Evolutionary conservation across 2,888 invertebrate species (phyloP), one percentile per base, ranked within the genome.

Genomic region (Phania funesta): DNA sequence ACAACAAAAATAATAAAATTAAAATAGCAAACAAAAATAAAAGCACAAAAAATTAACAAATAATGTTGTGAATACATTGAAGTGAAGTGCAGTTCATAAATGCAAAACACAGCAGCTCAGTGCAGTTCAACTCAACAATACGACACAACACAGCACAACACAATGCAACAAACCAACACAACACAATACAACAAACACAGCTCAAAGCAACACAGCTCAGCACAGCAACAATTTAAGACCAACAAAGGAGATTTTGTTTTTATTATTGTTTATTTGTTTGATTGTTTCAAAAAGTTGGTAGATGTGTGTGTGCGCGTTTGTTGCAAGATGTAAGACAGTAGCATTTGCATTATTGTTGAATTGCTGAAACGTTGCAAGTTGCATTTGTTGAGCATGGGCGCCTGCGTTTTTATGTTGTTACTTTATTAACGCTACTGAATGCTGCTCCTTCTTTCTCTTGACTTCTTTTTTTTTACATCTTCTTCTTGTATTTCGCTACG

Each of bases 341-440:
- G 85, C 85, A 86, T 86, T 87, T 87, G 88, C 87, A 87, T 88
- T 86, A 84, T 85, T 85, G 86, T 75, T 65, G 58, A 54, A 74
- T 65, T 85, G 86, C 71, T 65, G 58, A 54, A 74, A 60, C 65
- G 70, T 84, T 71, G 65, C 82, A 71, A 48, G 29, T 64, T 84
- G 80, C 80, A 67, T 75, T 60, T 82, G 85, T 76, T 86, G 86
- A 84, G 84, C 84, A 84, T 84, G 84, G 85, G 85, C 84, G 85
- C 85, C 85, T 87, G 86, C 85, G 83, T 81, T 80, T 77, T 70
- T 78, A 70, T 77, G 83, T 83, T 83, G 83, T 83, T 82, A 82
- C 82, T 82, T 82, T 82, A 82, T 82, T 82, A 78, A 71, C 82
- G 82, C 82, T 82, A 75, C 82, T 20, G 82, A 75, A 78, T 78